Conservation (phyloP, 2,797 vertebrate species). For the Myiotriccus ornatus region DNA sequence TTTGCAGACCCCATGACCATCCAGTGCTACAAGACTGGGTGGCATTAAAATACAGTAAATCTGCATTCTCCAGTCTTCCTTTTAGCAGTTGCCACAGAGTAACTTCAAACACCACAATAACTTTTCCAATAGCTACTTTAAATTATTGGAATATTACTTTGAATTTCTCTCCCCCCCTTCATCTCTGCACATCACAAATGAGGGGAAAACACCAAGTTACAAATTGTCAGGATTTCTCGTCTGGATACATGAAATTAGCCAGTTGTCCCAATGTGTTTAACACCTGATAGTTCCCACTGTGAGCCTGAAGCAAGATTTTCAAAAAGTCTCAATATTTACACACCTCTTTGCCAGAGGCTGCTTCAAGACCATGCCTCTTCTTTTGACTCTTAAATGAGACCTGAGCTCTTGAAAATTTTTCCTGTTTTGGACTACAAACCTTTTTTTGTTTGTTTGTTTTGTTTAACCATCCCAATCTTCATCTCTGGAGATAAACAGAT, state of each 20-base stretch:
- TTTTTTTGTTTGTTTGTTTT: no score
- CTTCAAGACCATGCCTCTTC: not conserved
- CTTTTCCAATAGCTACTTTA: not conserved
- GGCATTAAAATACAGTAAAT: not conserved
- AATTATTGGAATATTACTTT: not conserved
- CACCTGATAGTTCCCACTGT: not conserved
- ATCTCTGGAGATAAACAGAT: not conserved
- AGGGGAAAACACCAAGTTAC: not conserved
- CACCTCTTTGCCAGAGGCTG: not conserved
- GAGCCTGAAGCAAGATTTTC: not conserved
- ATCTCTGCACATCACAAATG: not conserved
- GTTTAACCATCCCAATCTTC: not conserved
- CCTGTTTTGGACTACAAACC: rapidly evolving
- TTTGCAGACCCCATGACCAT: not conserved
- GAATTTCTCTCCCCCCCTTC: not conserved
- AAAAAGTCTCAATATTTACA: not conserved
- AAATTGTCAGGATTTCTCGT: not conserved
- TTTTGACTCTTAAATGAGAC: not conserved
- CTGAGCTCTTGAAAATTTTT: not conserved
- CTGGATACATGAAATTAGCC: not conserved
- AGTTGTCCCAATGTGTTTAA: not conserved
- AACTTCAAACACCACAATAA: not conserved
- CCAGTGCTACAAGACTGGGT: not conserved
- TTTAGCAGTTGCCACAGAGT: not conserved
- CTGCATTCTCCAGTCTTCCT: not conserved